Percentiles rank a stretch among this genome's conserved stretches.
Evolutionary conservation across 2,888 invertebrate genomes (phyloP).

Genomic region (Hypselothyrea guttata): DNA sequence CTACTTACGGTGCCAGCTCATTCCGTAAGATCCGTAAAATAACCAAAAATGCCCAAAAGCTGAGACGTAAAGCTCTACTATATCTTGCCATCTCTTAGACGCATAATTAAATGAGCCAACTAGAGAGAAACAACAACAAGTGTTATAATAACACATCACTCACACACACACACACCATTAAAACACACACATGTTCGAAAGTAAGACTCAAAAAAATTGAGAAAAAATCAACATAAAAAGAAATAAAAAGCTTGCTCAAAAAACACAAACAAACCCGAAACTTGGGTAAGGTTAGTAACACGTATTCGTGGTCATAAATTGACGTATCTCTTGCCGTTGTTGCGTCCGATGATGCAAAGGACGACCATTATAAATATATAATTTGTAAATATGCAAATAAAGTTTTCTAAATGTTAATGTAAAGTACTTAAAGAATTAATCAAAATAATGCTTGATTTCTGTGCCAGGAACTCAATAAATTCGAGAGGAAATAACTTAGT

Average conservation of each 20-base stretch:
- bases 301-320: conserved; percentile 72
- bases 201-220: conserved; percentile 57
- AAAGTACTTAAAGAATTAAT: conserved; percentile 21
- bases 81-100: conserved; percentile 57
- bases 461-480: conserved; percentile 8
- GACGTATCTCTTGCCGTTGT: conserved; percentile 34
- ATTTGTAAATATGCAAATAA: no score
- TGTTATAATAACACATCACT: conserved; percentile 5
- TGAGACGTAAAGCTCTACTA: conserved; percentile 29
- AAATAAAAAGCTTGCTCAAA: conserved; percentile 38
- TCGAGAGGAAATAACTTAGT: not conserved
- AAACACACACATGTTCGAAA: conserved; percentile 70
- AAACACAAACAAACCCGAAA: conserved; percentile 28
- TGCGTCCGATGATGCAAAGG: conserved; percentile 66
- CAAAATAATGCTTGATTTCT: conserved; percentile 12
- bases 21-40: conserved; percentile 38
- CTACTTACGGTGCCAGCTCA: conserved; percentile 62
- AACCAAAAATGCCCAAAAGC: conserved; percentile 28
- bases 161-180: conserved; percentile 33
- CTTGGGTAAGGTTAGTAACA: conserved; percentile 76
- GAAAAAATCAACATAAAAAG: conserved; percentile 19
- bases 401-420: no score
- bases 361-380: conserved; percentile 47
- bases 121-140: conserved; percentile 30
- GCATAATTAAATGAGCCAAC: conserved; percentile 66